Percentiles rank a stretch among this genome's conserved stretches.
phyloP scores from a whole-genome alignment of 2,797 vertebrate species.

The Galaxias olidus region DNA sequence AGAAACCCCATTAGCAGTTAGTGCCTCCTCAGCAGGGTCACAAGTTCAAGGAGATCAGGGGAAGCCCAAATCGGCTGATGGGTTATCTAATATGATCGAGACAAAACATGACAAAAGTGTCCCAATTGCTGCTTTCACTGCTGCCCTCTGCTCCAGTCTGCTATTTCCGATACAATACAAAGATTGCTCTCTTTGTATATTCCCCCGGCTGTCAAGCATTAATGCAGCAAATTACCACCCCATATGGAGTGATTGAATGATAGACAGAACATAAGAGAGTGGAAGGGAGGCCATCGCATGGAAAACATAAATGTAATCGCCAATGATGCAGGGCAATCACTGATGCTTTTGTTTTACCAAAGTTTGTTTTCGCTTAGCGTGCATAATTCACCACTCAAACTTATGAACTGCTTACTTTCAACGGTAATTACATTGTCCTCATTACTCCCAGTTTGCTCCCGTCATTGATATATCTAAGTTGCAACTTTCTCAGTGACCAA shows the following conservation, averaged over 20 bases:
- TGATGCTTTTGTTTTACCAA: slow-evolving; percentile 32
- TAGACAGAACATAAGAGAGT: slow-evolving; percentile 11
- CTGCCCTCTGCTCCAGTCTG: slow-evolving; percentile 51
- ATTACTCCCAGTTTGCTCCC: slow-evolving; percentile 17
- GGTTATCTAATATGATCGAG: slow-evolving; percentile 80
- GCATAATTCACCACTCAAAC: slow-evolving; percentile 17
- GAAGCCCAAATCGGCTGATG: slow-evolving; percentile 71
- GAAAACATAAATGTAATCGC: neutral
- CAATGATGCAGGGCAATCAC: slow-evolving; percentile 27
- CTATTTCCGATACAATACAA: slow-evolving; percentile 53
- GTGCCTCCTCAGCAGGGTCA: slow-evolving; percentile 48
- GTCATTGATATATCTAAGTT: slow-evolving; percentile 27
- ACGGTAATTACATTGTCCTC: slow-evolving; percentile 15
- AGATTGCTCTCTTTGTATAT: slow-evolving; percentile 52
- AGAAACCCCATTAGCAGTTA: too few species aligned
- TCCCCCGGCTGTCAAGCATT: slow-evolving; percentile 17
- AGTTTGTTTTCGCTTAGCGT: slow-evolving; percentile 18
- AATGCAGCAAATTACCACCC: slow-evolving; percentile 32
- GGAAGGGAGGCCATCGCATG: slow-evolving; percentile 23
- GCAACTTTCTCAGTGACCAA: slow-evolving; percentile 4
- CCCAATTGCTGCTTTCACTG: neutral
- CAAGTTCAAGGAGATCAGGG: slow-evolving; percentile 64
- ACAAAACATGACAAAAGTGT: too few species aligned
- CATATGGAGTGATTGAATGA: slow-evolving; percentile 25
- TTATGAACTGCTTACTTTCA: slow-evolving; percentile 24